A percentile compares a stretch with the other conserved stretches of the same genome.
phyloP scores from a whole-genome alignment of 2,888 invertebrate species.

The Amorpha juglandis region DNA sequence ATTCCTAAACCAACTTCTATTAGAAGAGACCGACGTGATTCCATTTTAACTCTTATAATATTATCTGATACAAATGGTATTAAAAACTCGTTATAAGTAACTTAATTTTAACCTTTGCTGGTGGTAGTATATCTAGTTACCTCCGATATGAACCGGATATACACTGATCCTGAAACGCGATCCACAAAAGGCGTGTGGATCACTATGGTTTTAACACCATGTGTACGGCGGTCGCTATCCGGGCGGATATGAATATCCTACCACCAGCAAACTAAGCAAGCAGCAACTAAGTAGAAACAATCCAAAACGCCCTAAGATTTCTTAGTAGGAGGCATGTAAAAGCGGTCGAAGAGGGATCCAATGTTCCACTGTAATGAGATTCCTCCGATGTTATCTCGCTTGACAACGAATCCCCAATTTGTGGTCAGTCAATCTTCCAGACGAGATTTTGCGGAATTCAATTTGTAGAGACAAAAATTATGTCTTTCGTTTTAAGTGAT shows the following conservation, averaged over 20 bases:
- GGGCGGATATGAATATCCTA: too few species aligned
- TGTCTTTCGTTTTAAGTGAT: conserved; percentile 53
- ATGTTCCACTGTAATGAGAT: conserved; percentile 79
- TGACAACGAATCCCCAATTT: conserved; percentile 81
- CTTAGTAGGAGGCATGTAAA: conserved; percentile 63
- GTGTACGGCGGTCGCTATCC: too few species aligned
- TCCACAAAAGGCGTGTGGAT: too few species aligned
- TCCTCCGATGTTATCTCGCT: conserved; percentile 77
- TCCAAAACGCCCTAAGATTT: conserved; percentile 63
- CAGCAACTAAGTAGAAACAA: conserved; percentile 60
- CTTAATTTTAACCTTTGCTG: neutral
- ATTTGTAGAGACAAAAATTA: conserved; percentile 79
- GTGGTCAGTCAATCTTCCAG: conserved; percentile 79
- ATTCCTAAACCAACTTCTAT: conserved; percentile 45
- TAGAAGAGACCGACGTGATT: conserved; percentile 34
- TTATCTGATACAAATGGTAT: neutral
- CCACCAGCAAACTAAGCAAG: too few species aligned
- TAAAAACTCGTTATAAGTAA: neutral
- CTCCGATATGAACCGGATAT: too few species aligned
- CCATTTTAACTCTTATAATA: neutral
- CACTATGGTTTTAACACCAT: too few species aligned
- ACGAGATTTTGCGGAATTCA: conserved; percentile 73
- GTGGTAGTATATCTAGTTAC: too few species aligned
- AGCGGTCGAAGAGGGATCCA: conserved; percentile 55
- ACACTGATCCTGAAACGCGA: too few species aligned